Percentiles rank a stretch among this genome's conserved stretches.
Evolutionary conservation across 2,888 invertebrate species (phyloP).

Genomic region (Argyresthia albistria): DNA sequence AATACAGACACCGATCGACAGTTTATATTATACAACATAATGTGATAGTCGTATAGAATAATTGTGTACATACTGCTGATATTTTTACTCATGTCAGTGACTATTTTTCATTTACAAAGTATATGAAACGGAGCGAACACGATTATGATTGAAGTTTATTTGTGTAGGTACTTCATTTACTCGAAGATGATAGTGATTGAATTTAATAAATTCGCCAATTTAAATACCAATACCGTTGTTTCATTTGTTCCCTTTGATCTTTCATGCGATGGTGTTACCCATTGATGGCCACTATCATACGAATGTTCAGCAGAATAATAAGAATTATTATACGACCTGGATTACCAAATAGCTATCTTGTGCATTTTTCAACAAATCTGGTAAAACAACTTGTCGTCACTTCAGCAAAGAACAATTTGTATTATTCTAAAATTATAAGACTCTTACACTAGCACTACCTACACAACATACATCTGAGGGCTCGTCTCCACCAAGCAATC

Average conservation of each 20-base stretch:
- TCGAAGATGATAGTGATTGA: slow-evolving; percentile 65
- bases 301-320: too few relatives aligned
- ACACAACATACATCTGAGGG: slow-evolving; percentile 34
- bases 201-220: slow-evolving; percentile 69
- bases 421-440: slow-evolving; percentile 1
- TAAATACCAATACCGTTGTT: slow-evolving; percentile 26
- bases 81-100: slow-evolving; percentile 34
- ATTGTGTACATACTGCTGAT: slow-evolving; percentile 36
- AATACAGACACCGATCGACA: too few relatives aligned
- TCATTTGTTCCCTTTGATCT: slow-evolving; percentile 25
- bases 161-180: slow-evolving; percentile 64
- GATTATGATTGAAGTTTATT: slow-evolving; percentile 36
- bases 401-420: too few relatives aligned
- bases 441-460: background rate
- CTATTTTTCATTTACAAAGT: slow-evolving; percentile 41
- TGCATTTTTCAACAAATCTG: too few relatives aligned
- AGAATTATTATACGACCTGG: too few relatives aligned
- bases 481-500: slow-evolving; percentile 31
- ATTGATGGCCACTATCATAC: too few relatives aligned
- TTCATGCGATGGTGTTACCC: too few relatives aligned
- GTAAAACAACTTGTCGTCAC: too few relatives aligned
- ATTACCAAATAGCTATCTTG: too few relatives aligned
- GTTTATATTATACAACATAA: slow-evolving; percentile 20
- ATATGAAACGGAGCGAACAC: slow-evolving; percentile 19
- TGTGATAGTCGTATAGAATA: slow-evolving; percentile 32